Evolutionary conservation across 2,888 invertebrate genomes (phyloP), one percentile per base, ranked within the genome.

Genomic region (Calameuta filiformis): DNA sequence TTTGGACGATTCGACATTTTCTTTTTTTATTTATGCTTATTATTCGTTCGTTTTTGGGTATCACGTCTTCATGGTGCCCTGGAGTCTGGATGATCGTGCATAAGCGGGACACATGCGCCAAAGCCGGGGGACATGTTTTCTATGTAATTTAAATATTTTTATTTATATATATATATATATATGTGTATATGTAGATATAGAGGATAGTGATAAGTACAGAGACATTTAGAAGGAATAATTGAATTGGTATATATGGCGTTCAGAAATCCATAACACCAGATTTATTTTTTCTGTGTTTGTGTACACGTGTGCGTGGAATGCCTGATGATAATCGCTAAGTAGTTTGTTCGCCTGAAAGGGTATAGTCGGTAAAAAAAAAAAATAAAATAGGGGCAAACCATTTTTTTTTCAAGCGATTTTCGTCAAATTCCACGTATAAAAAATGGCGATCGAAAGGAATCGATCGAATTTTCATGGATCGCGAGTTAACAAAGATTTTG

Each of bases 221-320:
- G 76, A 82, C 71, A 81, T 77, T 77, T 78, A 82, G 35, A 81
- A 78, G 79, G 81, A 79, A 79, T 76, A 77, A 77, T 40, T 40
- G 15, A 40, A 40, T 40, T 40, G 40, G 40, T 6, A 40, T 40
- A 40, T 40, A 40, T 83, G 85, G 87, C 87, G 88, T 89, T 88
- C 91, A 91, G 88, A 91, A 92, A 91, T 92, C 91, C 91, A 91
- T 92, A 92, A 91, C 92, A 91, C 88, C 89, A 86, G 84, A 82
- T 30, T 30, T 30, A 35, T 69, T 15, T 40, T 40, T 37, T 37
- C 4, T 6, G 15, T 4, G 0, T 40, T 15, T 40, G 40, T 40
- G 15, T 40, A 40, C 15, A 15, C 15, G 40, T 40, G 40, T 40
- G 15, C 6, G 15, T 40, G 40, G 2, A 15, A 40, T 15, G 40